These are phyloP conservation scores for Alloscopus bannaensis DNA, from an alignment of 2,888 invertebrate genomes.

Conservation along the genomic window DNA sequence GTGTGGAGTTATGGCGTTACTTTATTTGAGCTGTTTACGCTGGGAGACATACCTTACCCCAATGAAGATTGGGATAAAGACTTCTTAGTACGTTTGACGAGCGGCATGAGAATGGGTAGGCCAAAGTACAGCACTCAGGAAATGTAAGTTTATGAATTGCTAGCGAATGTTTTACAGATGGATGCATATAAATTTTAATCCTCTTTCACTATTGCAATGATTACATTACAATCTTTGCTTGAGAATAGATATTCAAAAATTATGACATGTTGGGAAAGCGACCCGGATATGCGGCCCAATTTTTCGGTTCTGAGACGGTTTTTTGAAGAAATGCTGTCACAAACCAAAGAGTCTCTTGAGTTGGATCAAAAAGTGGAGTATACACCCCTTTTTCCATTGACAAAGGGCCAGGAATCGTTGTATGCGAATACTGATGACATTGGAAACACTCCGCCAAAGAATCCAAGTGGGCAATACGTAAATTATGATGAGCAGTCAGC, in stretches of 20 bases:
- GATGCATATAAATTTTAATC: not conserved
- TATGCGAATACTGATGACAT: too few relatives aligned
- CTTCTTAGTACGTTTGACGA: slow-evolving; percentile 33
- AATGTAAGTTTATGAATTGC: slow-evolving; percentile 34
- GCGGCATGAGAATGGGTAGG: slow-evolving; percentile 61
- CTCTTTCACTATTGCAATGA: not conserved
- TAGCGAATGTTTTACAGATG: not conserved
- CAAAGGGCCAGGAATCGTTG: too few relatives aligned
- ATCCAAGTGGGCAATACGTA: too few relatives aligned
- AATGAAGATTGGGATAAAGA: slow-evolving; percentile 56
- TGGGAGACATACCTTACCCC: slow-evolving; percentile 60
- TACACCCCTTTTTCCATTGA: too few relatives aligned
- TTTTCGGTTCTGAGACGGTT: slow-evolving; percentile 25
- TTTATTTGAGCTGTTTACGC: slow-evolving; percentile 45
- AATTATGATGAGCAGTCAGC: too few relatives aligned
- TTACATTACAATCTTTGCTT: slow-evolving; percentile 1
- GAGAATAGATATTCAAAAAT: slow-evolving; percentile 43
- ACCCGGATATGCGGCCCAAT: slow-evolving; percentile 32
- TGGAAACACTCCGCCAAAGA: too few relatives aligned
- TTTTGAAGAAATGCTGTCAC: slow-evolving; percentile 18
- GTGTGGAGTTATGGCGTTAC: slow-evolving; percentile 56
- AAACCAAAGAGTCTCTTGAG: too few relatives aligned
- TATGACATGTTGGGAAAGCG: slow-evolving; percentile 54
- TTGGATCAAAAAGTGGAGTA: too few relatives aligned
- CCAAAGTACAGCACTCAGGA: slow-evolving; percentile 49